Conservation (phyloP, 2,797 vertebrate species). For the Pangasius macronema region DNA sequence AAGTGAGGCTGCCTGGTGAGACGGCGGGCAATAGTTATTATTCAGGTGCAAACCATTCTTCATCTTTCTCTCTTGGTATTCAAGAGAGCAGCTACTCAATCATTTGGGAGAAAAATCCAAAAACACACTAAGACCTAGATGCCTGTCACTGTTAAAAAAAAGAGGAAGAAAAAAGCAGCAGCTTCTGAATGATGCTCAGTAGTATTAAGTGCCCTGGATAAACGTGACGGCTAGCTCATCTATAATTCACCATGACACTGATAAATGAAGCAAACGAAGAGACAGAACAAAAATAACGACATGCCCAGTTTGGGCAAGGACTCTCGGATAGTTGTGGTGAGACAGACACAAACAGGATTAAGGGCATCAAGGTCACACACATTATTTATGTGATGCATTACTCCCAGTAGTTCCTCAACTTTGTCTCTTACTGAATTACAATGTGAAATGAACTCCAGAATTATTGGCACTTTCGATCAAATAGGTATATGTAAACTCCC, state of each 20-base stretch:
- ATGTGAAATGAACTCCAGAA: neutral
- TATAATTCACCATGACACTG: conserved; percentile 75
- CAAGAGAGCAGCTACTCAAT: conserved; percentile 61
- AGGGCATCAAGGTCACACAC: neutral
- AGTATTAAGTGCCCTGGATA: conserved; percentile 66
- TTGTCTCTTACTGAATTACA: neutral
- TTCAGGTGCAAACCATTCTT: conserved; percentile 36
- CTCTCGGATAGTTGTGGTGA: neutral
- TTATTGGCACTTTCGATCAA: neutral
- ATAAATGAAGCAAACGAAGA: conserved; percentile 73
- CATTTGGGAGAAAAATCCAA: conserved; percentile 49
- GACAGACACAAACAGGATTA: conserved; percentile 13
- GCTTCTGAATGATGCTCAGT: conserved; percentile 52
- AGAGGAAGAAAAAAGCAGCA: neutral
- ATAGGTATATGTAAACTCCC: neutral
- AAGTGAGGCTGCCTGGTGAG: conserved; percentile 28
- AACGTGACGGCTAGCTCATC: conserved; percentile 67
- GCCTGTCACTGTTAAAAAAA: conserved; percentile 58
- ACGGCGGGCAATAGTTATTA: conserved; percentile 32
- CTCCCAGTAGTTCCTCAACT: neutral
- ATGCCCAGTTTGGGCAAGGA: conserved; percentile 10
- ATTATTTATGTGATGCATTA: conserved; percentile 8
- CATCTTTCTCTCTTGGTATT: conserved; percentile 56
- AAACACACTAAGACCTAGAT: conserved; percentile 45
- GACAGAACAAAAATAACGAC: conserved; percentile 62